Percentiles rank a stretch among this genome's conserved stretches.
Evolutionary conservation across 2,888 invertebrate genomes (phyloP).

Genomic region (Trissolcus japonicus): DNA sequence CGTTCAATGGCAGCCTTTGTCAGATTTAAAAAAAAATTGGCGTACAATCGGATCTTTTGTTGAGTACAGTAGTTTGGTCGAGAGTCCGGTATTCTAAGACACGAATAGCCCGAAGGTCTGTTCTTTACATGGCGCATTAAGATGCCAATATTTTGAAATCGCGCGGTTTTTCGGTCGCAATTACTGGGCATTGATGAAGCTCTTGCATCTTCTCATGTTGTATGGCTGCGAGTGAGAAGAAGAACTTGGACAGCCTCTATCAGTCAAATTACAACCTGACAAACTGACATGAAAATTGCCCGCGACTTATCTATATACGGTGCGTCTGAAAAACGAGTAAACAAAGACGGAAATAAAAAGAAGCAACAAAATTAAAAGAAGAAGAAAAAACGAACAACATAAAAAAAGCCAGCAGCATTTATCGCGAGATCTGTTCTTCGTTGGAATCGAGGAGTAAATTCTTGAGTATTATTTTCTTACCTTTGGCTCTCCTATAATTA

Average conservation of each 20-base stretch:
- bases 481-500: conserved; percentile 32
- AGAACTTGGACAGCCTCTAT: conserved; percentile 62
- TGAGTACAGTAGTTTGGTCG: conserved; percentile 41
- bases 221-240: conserved; percentile 44
- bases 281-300: conserved; percentile 72
- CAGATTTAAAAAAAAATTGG: conserved; percentile 44
- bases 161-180: conserved; percentile 69
- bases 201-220: conserved; percentile 59
- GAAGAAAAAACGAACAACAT: conserved; percentile 38
- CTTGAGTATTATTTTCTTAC: conserved; percentile 24
- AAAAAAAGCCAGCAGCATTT: conserved; percentile 46
- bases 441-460: conserved; percentile 41
- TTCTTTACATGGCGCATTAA: conserved; percentile 61
- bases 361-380: conserved; percentile 12
- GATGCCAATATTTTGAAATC: conserved; percentile 72
- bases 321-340: conserved; percentile 49
- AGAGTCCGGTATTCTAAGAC: conserved; percentile 44
- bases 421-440: conserved; percentile 44
- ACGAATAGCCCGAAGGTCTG: conserved; percentile 50
- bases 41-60: conserved; percentile 38
- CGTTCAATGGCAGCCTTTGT: conserved; percentile 22
- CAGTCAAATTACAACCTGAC: conserved; percentile 73
- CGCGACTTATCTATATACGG: conserved; percentile 66
- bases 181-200: conserved; percentile 63
- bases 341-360: conserved; percentile 32